Percentiles rank a stretch among this genome's conserved stretches.
phyloP scores from a whole-genome alignment of 1,140 invertebrate genomes.

The Lamellibrachia luymesi region DNA sequence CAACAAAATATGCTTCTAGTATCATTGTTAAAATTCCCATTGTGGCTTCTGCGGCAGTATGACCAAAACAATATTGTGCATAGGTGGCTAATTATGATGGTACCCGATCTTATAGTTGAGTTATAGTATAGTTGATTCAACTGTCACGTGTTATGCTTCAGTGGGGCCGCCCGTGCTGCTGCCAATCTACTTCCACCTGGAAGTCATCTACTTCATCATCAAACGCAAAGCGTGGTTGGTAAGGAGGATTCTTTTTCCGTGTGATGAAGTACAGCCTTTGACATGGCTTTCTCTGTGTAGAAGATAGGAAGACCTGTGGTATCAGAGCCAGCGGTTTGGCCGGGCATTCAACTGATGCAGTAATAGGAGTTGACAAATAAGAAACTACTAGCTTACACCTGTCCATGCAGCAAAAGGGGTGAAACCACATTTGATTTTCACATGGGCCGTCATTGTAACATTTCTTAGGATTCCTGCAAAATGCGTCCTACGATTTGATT shows the following conservation, averaged over 20 bases:
- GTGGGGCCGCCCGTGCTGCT: constrained; percentile 52
- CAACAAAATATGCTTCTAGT: background rate
- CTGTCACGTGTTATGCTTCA: constrained; percentile 34
- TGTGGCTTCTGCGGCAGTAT: background rate
- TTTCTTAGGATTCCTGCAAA: no score
- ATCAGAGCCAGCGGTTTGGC: background rate
- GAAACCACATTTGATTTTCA: no score
- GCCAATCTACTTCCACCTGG: constrained; percentile 52
- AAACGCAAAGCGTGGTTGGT: constrained; percentile 49
- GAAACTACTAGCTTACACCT: no score
- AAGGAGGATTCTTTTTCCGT: constrained; percentile 28
- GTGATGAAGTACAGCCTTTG: background rate
- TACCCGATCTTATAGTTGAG: background rate
- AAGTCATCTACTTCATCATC: constrained; percentile 51
- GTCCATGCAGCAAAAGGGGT: no score
- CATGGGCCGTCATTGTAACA: no score
- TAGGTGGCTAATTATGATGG: background rate
- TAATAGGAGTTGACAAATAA: background rate
- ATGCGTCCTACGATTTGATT: no score
- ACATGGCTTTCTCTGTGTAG: background rate
- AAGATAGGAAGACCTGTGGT: background rate
- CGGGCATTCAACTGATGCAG: background rate
- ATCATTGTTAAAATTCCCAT: background rate
- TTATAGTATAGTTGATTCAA: background rate
- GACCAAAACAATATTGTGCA: background rate